Evolutionary conservation across 1,140 invertebrate species (phyloP), one percentile per base, ranked within the genome.

Genomic region (Camponotus floridanus): DNA sequence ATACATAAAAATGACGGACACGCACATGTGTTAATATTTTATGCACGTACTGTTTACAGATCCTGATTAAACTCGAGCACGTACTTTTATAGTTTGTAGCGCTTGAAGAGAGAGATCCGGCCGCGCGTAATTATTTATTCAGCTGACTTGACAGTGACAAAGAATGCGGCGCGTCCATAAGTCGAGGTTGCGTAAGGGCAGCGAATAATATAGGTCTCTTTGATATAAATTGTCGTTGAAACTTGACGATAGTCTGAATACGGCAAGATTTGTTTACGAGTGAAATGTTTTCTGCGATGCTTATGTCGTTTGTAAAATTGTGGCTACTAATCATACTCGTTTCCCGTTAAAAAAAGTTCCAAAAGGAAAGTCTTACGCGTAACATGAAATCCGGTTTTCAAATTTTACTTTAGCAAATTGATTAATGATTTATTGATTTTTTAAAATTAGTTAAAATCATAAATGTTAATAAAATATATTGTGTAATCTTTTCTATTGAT

Each of bases 61-160:
- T 73, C 45, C 13, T 61, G 68, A 74, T 83, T 83, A 83, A 83
- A 74, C 67, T 59, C 13, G 31, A 18, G 15, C 13, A 26, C 57
- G 18, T 74, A 83, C 73, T 83, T 83, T 73, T 61, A 51, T 18
- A 55, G 42, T 36, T 18, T 15, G 39, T 36, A 18, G 18, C 31
- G 55, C 42, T 48, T 36, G 51, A 61, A 73, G 65, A 51, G 67
- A 39, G 21, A 73, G 13, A 33, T 48, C 5, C 55, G 4, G 31
- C 55, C 68, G 68, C 68, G 18, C 26, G 68, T 85, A 85, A 85
- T 85, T 85, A 85, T 85, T 85, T 76, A 85, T 85, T 85, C 81
- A 85, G 48, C 81, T 78, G 81, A 85, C 59, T 85, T 85, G 81
- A 85, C 81, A 67, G 81, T 67, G 73, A 85, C 81, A 78, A 73